phyloP scores from a whole-genome alignment of 1,140 invertebrate genomes.

The Aplysia californica region DNA sequence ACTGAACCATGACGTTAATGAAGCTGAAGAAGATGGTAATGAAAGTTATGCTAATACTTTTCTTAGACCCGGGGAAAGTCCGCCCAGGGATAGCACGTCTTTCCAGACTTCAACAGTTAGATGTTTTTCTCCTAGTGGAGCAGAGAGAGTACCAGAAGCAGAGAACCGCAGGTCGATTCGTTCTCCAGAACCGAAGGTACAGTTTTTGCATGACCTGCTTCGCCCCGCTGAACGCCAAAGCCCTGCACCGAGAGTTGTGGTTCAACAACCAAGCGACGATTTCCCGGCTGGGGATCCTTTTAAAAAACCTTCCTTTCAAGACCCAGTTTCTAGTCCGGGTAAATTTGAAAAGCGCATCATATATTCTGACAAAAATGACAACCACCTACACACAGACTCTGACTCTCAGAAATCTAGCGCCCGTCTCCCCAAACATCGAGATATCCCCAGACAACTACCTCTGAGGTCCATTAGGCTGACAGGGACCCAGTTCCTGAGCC shows the following conservation, averaged over 20 bases:
- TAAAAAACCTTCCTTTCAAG: too few species aligned
- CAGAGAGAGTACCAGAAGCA: not conserved
- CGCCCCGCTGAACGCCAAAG: not conserved
- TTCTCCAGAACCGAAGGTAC: not conserved
- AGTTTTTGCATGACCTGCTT: not conserved
- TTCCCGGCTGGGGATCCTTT: too few species aligned
- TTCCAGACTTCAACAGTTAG: not conserved
- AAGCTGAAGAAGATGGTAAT: not conserved
- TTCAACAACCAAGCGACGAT: constrained; percentile 16
- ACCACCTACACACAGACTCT: too few species aligned
- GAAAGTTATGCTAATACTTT: not conserved
- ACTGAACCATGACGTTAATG: not conserved
- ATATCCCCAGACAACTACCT: not conserved
- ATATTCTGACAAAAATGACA: too few species aligned
- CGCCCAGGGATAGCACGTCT: not conserved
- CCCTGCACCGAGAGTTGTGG: not conserved
- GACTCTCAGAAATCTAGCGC: too few species aligned
- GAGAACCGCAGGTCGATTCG: not conserved
- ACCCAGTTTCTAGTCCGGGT: too few species aligned
- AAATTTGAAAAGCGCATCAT: too few species aligned
- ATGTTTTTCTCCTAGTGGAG: not conserved
- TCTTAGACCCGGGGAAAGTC: not conserved
- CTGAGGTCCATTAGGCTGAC: not conserved
- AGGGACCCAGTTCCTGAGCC: not conserved
- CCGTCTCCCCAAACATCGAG: not conserved